These are phyloP conservation scores for Aradophagus sp. DNA, from an alignment of 1,140 invertebrate species.

Conservation along the genomic window DNA sequence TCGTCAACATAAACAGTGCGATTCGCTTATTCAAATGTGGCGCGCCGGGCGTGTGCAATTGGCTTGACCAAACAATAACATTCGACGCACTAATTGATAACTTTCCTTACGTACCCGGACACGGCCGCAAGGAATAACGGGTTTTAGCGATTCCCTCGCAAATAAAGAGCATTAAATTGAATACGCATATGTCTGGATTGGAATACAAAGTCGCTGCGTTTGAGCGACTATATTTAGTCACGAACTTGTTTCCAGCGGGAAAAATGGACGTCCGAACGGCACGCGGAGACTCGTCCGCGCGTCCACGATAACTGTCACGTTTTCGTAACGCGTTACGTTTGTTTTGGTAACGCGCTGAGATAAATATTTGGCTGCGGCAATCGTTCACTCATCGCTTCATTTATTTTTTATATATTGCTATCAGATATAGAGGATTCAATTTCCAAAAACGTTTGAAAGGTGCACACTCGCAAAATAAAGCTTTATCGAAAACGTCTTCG, in stretches of 20 bases:
- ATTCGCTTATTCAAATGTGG: no score
- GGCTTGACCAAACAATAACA: constrained; percentile 6
- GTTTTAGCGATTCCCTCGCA: neutral
- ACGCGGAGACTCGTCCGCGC: neutral
- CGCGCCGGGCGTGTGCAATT: neutral
- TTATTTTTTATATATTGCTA: no score
- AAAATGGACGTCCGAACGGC: constrained; percentile 11
- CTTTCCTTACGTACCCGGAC: constrained; percentile 9
- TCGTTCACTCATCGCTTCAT: neutral
- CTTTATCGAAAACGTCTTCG: no score
- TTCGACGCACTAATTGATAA: constrained; percentile 21
- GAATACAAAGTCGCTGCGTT: constrained; percentile 17
- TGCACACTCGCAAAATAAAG: no score
- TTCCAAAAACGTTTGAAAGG: neutral
- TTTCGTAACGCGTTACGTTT: constrained; percentile 6
- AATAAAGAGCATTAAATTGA: constrained; percentile 23
- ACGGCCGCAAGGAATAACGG: constrained; percentile 5
- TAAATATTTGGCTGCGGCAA: constrained; percentile 3
- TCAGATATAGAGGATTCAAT: neutral
- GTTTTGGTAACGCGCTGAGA: constrained; percentile 2
- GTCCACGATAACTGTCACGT: constrained; percentile 12
- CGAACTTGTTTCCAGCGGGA: constrained; percentile 8
- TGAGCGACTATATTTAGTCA: constrained; percentile 14
- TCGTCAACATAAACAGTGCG: no score
- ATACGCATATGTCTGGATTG: constrained; percentile 2